phyloP scores from a whole-genome alignment of 2,888 invertebrate genomes.

The Melanostoma mellinum region DNA sequence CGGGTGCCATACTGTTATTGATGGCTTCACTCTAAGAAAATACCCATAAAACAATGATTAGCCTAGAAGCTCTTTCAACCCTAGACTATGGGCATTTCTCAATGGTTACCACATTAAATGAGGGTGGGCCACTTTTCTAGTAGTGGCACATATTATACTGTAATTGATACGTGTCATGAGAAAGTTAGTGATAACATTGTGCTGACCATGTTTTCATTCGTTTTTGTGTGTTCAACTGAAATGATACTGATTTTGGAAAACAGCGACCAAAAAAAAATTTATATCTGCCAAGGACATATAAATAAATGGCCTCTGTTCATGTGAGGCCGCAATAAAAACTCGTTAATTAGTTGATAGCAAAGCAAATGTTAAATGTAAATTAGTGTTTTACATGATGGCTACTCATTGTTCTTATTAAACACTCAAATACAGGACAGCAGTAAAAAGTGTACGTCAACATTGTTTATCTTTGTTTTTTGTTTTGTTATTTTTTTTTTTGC shows the following conservation, averaged over 20 bases:
- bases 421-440: conserved; percentile 59
- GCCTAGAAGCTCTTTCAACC: conserved; percentile 38
- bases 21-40: conserved; percentile 57
- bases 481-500: conserved; percentile 12
- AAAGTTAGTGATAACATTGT: conserved; percentile 70
- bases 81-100: background rate
- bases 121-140: conserved; percentile 15
- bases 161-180: conserved; percentile 72
- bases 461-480: conserved; percentile 56
- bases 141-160: conserved; percentile 11
- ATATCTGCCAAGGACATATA: conserved; percentile 61
- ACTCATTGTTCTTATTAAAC: conserved; percentile 70
- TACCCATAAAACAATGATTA: conserved; percentile 50
- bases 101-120: conserved; percentile 16
- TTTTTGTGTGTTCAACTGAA: conserved; percentile 67
- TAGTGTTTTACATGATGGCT: conserved; percentile 73
- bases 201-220: conserved; percentile 71
- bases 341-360: conserved; percentile 72
- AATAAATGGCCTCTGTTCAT: conserved; percentile 69
- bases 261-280: background rate
- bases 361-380: conserved; percentile 73
- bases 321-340: conserved; percentile 68
- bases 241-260: conserved; percentile 69
- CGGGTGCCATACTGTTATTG: conserved; percentile 68
- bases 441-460: conserved; percentile 58